Base-by-base conservation (phyloP, 1,140 invertebrate genomes). In the Leucophenga varia region DNA sequence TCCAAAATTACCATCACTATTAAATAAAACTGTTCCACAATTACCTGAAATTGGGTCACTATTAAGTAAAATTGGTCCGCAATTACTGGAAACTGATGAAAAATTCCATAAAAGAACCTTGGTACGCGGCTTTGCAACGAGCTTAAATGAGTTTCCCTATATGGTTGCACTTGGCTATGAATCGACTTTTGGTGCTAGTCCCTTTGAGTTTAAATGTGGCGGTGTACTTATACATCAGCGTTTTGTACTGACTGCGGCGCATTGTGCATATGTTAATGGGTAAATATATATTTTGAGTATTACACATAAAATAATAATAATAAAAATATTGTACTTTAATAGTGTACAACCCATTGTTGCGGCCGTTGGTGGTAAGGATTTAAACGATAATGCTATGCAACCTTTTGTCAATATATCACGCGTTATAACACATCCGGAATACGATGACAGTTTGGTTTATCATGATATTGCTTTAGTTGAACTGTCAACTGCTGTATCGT, bases 191-290 rank as follows among this genome's bases (percentile, higher is more conserved):
- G 22, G 22, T 10, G 22, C 5, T 1, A 19, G 28, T 12, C 2
- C 19, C 0, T 52, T 37, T 43, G 43, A 46, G 2, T 52, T 34
- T n/a, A 46, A 47, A 38, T 52, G 49, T 32, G 49, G 49, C 16
- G 49, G 49, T 7, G 43, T 32, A 13, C 19, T 52, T 19, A 37
- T 52, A 14, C 14, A 20, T 8, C 16, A 22, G 2, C 35, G 58
- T 49, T 81, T 76, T 56, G 71, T 81, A 7, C 44, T 82, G 28
- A 82, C 80, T 3, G 81, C 80, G 3, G 80, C 79, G 20, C 80
- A 81, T 59, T 82, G 81, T 56, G 38, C 32, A 14, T 37, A 34
- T 2, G 17, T 45, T 14, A 32, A 34, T 47, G 35, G 48, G 52
- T 54, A 32, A 45, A 28, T 30, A 12, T 7, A n/a, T n/a, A n/a